These are phyloP conservation scores for Huso huso DNA, from an alignment of 2,797 vertebrate species.

Conservation along the genomic window DNA sequence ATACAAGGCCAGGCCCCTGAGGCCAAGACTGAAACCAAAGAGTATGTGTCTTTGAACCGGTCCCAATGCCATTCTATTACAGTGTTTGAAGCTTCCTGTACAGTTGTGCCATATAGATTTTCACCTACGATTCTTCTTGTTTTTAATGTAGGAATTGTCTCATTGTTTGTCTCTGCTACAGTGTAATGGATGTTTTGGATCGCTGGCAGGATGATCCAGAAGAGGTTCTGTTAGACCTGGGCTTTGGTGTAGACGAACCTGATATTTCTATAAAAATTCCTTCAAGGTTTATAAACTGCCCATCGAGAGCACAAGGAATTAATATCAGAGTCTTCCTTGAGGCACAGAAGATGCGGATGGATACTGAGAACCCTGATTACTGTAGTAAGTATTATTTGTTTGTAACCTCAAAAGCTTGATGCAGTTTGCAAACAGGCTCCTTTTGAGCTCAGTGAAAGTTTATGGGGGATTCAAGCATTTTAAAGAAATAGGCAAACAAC, in stretches of 20 bases:
- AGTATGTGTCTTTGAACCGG: too few species aligned
- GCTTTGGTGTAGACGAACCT: constrained; percentile 79
- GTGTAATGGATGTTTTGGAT: constrained; percentile 67
- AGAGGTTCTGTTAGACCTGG: constrained; percentile 81
- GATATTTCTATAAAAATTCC: constrained; percentile 77
- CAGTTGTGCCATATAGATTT: too few species aligned
- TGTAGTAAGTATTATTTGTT: constrained; percentile 56
- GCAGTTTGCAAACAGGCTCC: too few species aligned
- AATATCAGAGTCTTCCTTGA: constrained; percentile 72
- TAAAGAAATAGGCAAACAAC: too few species aligned
- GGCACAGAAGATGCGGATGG: constrained; percentile 70
- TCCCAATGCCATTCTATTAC: too few species aligned
- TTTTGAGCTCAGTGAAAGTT: too few species aligned
- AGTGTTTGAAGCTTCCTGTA: too few species aligned
- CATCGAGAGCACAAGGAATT: constrained; percentile 75
- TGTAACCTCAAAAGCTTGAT: not conserved
- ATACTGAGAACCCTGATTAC: constrained; percentile 68
- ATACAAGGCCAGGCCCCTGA: too few species aligned
- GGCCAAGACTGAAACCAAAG: too few species aligned
- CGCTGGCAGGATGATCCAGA: constrained; percentile 77
- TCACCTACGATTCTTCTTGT: too few species aligned
- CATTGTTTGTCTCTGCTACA: constrained; percentile 21
- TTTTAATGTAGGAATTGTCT: too few species aligned
- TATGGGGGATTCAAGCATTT: too few species aligned
- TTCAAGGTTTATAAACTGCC: constrained; percentile 68